Evolutionary conservation across 2,797 vertebrate species (phyloP).

Genomic region (Fistularia commersonii): DNA sequence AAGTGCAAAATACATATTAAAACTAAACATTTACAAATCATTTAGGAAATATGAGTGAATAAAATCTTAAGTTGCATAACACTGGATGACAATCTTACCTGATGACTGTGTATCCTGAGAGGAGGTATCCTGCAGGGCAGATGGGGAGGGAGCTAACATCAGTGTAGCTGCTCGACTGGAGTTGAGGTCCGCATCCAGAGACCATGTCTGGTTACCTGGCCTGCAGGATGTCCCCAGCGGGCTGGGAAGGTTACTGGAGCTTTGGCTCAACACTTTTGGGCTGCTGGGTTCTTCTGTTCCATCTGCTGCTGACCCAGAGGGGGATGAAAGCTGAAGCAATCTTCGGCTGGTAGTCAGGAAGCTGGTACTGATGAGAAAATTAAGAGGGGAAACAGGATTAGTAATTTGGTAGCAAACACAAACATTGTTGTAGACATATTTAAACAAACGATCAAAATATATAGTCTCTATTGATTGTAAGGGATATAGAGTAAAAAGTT

Average conservation of each 20-base stretch:
- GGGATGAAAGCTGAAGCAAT: constrained; percentile 59
- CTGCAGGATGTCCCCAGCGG: constrained; percentile 56
- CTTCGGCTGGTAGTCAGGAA: constrained; percentile 72
- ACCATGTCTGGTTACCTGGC: constrained; percentile 56
- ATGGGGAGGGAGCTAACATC: constrained; percentile 60
- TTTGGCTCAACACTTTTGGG: constrained; percentile 63
- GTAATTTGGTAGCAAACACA: neutral
- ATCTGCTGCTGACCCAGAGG: constrained; percentile 52
- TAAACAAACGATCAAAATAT: neutral
- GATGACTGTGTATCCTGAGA: constrained; percentile 81
- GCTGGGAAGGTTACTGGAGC: constrained; percentile 74
- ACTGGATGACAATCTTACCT: constrained; percentile 41
- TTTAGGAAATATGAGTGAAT: neutral
- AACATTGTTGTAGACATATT: neutral
- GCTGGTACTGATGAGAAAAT: constrained; percentile 66
- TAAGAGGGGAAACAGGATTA: neutral
- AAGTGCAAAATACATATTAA: neutral
- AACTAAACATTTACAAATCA: neutral
- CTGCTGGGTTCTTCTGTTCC: constrained; percentile 64
- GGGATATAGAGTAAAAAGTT: no score
- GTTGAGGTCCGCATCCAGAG: constrained; percentile 49
- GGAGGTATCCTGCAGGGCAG: constrained; percentile 67
- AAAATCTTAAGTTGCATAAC: no score
- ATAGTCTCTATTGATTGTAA: no score
- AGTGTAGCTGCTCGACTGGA: constrained; percentile 38